These are phyloP conservation scores for Phylloscopus trochilus DNA, from an alignment of 2,113 vertebrate genomes.

Conservation along the genomic window DNA sequence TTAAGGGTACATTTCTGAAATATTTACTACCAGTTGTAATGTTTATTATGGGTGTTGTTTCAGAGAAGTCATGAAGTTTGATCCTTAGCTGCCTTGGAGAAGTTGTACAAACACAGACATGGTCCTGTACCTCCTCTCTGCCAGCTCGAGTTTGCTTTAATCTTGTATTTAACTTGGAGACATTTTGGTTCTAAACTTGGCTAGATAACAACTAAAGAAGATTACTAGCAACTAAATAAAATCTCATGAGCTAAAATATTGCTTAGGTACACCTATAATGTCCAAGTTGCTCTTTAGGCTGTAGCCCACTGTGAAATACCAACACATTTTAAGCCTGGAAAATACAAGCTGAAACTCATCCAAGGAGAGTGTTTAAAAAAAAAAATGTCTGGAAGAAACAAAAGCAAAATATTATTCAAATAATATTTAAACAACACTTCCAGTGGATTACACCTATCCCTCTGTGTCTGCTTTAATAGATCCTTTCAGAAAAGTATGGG, in stretches of 20 bases:
- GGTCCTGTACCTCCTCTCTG: background rate
- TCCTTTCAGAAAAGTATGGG: background rate
- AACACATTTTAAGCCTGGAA: background rate
- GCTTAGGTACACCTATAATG: background rate
- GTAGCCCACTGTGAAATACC: background rate
- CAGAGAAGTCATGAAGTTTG: conserved; percentile 49
- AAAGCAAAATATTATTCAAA: background rate
- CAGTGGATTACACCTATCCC: background rate
- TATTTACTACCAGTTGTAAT: conserved; percentile 49
- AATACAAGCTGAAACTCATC: background rate
- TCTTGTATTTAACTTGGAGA: background rate
- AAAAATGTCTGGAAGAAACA: background rate
- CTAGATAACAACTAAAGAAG: background rate
- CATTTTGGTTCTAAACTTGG: background rate
- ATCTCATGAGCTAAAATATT: background rate
- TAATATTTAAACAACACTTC: background rate
- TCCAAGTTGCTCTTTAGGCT: background rate
- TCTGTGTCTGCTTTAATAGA: background rate
- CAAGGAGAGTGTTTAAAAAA: background rate
- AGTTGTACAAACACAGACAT: conserved; percentile 12
- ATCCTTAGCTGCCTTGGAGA: conserved; percentile 29
- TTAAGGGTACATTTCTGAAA: conserved; percentile 43
- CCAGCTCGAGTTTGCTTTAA: background rate
- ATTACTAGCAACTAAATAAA: background rate
- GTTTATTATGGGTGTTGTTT: conserved; percentile 32